These are phyloP conservation scores for Neosilurus mollespiculum DNA, from an alignment of 2,797 vertebrate genomes.

Conservation along the genomic window DNA sequence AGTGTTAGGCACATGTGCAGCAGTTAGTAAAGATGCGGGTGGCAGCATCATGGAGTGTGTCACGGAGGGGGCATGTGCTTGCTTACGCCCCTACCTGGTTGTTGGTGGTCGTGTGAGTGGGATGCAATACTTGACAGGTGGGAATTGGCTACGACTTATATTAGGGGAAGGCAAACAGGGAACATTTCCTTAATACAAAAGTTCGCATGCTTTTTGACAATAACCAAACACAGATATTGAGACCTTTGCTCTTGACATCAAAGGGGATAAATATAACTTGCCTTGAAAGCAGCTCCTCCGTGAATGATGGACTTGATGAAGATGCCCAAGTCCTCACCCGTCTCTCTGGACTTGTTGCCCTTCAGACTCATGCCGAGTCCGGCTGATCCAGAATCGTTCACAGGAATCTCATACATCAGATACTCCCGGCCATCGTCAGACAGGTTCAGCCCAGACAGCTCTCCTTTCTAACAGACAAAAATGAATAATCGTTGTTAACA, in stretches of 20 bases:
- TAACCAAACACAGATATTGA: not conserved
- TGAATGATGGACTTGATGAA: constrained; percentile 98
- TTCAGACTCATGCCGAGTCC: constrained; percentile 95
- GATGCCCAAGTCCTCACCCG: constrained; percentile 92
- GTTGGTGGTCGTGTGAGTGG: too few relatives aligned
- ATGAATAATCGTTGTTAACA: not conserved
- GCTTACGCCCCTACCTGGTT: too few relatives aligned
- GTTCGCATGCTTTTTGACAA: not conserved
- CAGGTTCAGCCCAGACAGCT: constrained; percentile 70
- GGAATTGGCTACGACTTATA: too few relatives aligned
- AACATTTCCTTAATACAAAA: not conserved
- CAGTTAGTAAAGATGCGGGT: too few relatives aligned
- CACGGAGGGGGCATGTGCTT: too few relatives aligned
- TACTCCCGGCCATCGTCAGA: constrained; percentile 84
- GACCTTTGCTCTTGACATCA: not conserved
- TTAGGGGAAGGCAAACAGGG: too few relatives aligned
- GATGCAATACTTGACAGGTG: too few relatives aligned
- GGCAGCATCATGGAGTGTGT: too few relatives aligned
- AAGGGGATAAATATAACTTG: not conserved
- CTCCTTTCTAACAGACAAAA: constrained; percentile 80
- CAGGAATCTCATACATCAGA: constrained; percentile 90
- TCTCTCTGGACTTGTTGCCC: constrained; percentile 95
- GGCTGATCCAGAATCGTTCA: constrained; percentile 93
- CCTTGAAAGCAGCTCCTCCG: constrained; percentile 96
- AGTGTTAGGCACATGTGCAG: too few relatives aligned